These are phyloP conservation scores for Campoletis sonorensis DNA, from an alignment of 1,140 invertebrate species.

Conservation along the genomic window DNA sequence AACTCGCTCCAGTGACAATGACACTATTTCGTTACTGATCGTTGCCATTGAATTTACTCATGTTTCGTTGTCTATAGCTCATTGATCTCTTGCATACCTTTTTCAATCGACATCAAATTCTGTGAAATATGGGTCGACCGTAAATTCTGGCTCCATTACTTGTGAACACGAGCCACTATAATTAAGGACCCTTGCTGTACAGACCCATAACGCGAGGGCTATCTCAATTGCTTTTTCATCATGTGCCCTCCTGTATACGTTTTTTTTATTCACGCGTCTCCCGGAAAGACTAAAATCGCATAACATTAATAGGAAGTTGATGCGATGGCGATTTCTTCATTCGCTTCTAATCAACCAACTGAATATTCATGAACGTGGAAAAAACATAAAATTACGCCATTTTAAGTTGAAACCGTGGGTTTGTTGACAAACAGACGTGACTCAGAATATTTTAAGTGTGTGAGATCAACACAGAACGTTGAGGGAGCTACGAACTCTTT, in stretches of 20 bases:
- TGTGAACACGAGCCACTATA: background rate
- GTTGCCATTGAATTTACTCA: background rate
- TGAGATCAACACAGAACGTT: background rate
- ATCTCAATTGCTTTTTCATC: background rate
- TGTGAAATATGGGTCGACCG: background rate
- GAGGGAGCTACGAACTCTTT: background rate
- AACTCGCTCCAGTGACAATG: too few relatives aligned
- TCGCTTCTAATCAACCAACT: too few relatives aligned
- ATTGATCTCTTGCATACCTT: background rate
- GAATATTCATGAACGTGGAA: too few relatives aligned
- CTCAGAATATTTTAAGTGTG: constrained; percentile 30
- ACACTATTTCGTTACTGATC: too few relatives aligned
- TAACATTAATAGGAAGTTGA: too few relatives aligned
- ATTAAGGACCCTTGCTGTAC: constrained; percentile 4
- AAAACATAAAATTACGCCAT: background rate
- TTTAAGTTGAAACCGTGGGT: constrained; percentile 1
- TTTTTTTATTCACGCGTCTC: too few relatives aligned
- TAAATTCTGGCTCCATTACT: background rate
- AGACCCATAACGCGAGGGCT: background rate
- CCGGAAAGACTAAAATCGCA: too few relatives aligned
- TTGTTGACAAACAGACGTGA: constrained; percentile 62
- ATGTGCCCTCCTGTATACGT: background rate
- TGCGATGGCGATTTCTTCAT: too few relatives aligned
- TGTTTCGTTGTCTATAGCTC: background rate
- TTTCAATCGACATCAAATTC: too few relatives aligned